Base-by-base conservation (phyloP, 2,797 vertebrate species). In the Onychomys torridus region DNA sequence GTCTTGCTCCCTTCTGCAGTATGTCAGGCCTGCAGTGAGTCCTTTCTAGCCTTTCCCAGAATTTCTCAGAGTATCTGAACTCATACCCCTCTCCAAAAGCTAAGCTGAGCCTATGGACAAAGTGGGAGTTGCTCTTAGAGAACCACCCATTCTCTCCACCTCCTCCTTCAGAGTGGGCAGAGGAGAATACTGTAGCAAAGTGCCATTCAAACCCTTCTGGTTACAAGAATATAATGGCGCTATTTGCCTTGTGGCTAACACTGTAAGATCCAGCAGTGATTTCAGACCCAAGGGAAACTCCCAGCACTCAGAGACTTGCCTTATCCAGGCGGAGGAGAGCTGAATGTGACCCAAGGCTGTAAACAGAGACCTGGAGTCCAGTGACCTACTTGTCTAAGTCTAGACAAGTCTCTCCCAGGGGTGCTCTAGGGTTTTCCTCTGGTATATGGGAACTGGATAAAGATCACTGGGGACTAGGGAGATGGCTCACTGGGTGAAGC, bases 1-100 rank as follows among this genome's bases (percentile, higher is more conserved):
- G 3, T 0, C 11, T 8, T 7, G 1, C 67, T 32, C 37, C 40
- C 0, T 8, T 29, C 52, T 49, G 49, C 27, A 43, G 59, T 43
- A 2, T 1, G 7, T 1, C 82, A 23, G 55, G 32, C 3, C 12
- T 2, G 14, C 11, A 57, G n/a, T 16, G 13, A 34, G 29, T 46
- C 27, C 63, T 10, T 8, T 19, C 83, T 49, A 34, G 79, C 19
- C 61, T 73, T 55, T 81, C 55, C 59, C 46, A 49, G 55, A 34
- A 63, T 21, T 17, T 88, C 91, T 71, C 49, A 40, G 34, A 19
- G 40, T 23, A 9, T n/a, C 49, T 46, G 27, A 32, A 29, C 77
- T 34, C 37, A 11, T 2, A 57, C 17, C 46, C 40, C 17, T n/a
- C 59, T 67, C 71, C 16, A 57, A 86, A 76, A 78, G 17, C 81